These are phyloP conservation scores for Lagenorhynchus albirostris DNA, from an alignment of 2,113 vertebrate genomes.

Conservation along the genomic window DNA sequence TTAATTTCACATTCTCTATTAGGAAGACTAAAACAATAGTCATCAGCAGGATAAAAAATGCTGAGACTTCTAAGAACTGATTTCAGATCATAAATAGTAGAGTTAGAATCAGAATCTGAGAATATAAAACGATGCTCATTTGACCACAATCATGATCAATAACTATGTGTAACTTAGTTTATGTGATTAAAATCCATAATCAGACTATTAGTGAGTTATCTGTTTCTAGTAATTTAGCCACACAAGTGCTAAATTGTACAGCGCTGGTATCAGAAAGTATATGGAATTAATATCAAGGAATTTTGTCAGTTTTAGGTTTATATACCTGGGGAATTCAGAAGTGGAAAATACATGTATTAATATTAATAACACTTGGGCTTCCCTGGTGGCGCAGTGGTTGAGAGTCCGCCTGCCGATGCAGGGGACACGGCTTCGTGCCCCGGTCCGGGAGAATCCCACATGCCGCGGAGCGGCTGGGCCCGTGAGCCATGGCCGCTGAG, in stretches of 20 bases:
- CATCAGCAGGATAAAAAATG: background rate
- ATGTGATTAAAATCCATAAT: background rate
- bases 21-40: background rate
- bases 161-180: background rate
- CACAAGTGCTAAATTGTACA: background rate
- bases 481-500: no score
- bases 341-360: background rate
- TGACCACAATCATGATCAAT: background rate
- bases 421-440: no score
- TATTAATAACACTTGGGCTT: background rate
- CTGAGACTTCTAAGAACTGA: background rate
- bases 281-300: background rate
- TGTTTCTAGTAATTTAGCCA: background rate
- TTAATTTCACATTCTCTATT: background rate
- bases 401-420: no score
- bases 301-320: background rate
- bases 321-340: background rate
- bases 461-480: no score
- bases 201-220: background rate
- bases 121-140: constrained; percentile 5
- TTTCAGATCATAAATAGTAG: background rate
- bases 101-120: background rate
- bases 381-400: no score
- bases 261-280: background rate
- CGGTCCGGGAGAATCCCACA: no score